phyloP scores from a whole-genome alignment of 2,888 invertebrate genomes.

The Pediacus dermestoides region DNA sequence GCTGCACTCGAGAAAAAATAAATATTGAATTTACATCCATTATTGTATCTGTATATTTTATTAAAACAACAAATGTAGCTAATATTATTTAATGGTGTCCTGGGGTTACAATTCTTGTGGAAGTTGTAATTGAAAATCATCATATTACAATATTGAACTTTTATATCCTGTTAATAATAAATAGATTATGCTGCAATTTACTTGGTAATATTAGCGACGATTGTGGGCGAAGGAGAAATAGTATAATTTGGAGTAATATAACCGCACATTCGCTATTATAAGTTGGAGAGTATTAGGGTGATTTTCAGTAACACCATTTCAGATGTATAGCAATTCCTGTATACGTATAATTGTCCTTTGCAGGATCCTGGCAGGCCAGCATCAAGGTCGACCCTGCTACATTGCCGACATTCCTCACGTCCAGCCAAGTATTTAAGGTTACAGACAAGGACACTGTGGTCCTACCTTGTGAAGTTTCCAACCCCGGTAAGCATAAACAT shows the following conservation, averaged over 20 bases:
- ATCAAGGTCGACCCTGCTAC: slow-evolving; percentile 46
- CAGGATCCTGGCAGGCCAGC: slow-evolving; percentile 42
- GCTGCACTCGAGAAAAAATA: too few species aligned
- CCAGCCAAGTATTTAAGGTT: slow-evolving; percentile 54
- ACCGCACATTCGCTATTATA: slow-evolving; percentile 11
- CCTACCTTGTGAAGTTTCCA: slow-evolving; percentile 57
- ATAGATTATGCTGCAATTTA: too few species aligned
- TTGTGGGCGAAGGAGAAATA: slow-evolving; percentile 7
- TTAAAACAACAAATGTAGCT: too few species aligned
- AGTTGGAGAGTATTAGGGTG: slow-evolving; percentile 15
- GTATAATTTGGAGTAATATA: slow-evolving; percentile 13
- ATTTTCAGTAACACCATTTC: slow-evolving; percentile 13
- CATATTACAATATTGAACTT: too few species aligned
- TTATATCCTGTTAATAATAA: too few species aligned
- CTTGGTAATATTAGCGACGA: slow-evolving; percentile 10
- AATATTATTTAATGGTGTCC: too few species aligned
- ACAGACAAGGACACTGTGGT: slow-evolving; percentile 56
- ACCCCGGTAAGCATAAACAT: slow-evolving; percentile 57
- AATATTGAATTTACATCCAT: too few species aligned
- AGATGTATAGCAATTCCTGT: slow-evolving; percentile 13
- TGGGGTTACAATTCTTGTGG: too few species aligned
- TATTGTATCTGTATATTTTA: too few species aligned
- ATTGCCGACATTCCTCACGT: slow-evolving; percentile 48
- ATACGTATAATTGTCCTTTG: too few species aligned
- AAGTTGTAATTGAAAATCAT: too few species aligned